Conservation (phyloP, 1,140 invertebrate genomes). For the Anastrepha ludens region DNA sequence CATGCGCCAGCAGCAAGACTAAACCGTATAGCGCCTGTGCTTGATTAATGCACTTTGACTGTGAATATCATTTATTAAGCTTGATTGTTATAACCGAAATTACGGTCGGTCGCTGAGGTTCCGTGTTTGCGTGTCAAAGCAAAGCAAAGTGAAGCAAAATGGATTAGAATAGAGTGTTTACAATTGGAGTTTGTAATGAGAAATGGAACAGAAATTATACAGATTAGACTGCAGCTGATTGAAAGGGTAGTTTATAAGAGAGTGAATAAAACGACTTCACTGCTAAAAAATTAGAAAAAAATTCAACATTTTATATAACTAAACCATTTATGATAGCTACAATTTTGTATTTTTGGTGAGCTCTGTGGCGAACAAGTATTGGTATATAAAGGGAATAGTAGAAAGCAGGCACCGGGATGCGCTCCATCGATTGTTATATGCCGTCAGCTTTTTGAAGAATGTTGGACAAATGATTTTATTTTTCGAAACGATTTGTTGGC, state of each 20-base stretch:
- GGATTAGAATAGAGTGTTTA: slow-evolving; percentile 7
- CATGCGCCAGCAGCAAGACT: neutral
- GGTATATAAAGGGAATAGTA: too few species aligned
- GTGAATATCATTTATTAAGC: slow-evolving; percentile 50
- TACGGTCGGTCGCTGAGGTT: slow-evolving; percentile 29
- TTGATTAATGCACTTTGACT: slow-evolving; percentile 51
- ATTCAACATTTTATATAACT: too few species aligned
- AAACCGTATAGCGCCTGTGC: neutral
- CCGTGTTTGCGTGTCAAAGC: slow-evolving; percentile 38
- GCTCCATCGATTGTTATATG: too few species aligned
- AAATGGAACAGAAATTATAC: slow-evolving; percentile 47
- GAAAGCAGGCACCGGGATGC: too few species aligned
- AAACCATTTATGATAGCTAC: too few species aligned
- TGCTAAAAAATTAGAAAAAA: too few species aligned
- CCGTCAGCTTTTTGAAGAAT: too few species aligned
- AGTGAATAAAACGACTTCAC: too few species aligned
- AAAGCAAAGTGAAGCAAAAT: slow-evolving; percentile 3
- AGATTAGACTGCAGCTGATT: slow-evolving; percentile 43
- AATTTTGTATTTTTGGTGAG: too few species aligned
- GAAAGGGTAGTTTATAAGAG: slow-evolving; percentile 6
- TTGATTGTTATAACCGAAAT: slow-evolving; percentile 41
- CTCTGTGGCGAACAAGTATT: too few species aligned
- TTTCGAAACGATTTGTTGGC: too few species aligned
- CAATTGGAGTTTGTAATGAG: neutral
- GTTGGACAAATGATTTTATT: too few species aligned